Evolutionary conservation across 1,140 invertebrate genomes (phyloP), one percentile per base, ranked within the genome.

Genomic region (Agraylea sexmaculata): DNA sequence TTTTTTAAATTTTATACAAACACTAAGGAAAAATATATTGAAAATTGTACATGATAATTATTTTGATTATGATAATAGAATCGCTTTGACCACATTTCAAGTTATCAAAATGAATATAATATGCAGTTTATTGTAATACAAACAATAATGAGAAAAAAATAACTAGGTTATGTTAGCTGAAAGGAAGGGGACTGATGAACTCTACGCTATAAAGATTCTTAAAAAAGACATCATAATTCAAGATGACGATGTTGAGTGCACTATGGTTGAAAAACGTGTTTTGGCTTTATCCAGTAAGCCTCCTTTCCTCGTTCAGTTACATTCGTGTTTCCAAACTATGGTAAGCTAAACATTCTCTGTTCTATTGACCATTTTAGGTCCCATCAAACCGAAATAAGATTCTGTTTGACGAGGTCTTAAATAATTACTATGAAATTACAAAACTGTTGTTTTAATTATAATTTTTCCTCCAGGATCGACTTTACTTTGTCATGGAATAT

Each of bases 191-290:
- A 93, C 91, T 0, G 90, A 97, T 60, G 93, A 98, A 58, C 62
- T 99, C 16, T 99, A 97, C 59, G 95, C 95, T 10, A 94, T 99
- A 30, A 99, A 99, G 71, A 96, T 99, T 47, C 66, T 99, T 35
- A 98, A 98, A 68, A 99, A 99, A 64, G 95, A 99, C 65, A 95
- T 98, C 40, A 96, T 99, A 47, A 97, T 99, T 45, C 94, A 99
- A 64, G 94, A 98, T 52, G 94, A 99, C 58, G 95, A 99, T 64
- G 90, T 99, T n/a, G 95, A 98, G 59, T 94, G 95, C 59, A 95
- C 93, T 0, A 96, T 99, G 93, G 90, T 95, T 16, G 95, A 99
- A 66, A 98, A 98, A 62, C 70, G 91, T 28, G 92, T 98, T 0
- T 69, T 99, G 25, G 92, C 93, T 1, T 68, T 98, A 15, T 87